Evolutionary conservation across 2,113 vertebrate genomes (phyloP).

Genomic region (Sula dactylatra): DNA sequence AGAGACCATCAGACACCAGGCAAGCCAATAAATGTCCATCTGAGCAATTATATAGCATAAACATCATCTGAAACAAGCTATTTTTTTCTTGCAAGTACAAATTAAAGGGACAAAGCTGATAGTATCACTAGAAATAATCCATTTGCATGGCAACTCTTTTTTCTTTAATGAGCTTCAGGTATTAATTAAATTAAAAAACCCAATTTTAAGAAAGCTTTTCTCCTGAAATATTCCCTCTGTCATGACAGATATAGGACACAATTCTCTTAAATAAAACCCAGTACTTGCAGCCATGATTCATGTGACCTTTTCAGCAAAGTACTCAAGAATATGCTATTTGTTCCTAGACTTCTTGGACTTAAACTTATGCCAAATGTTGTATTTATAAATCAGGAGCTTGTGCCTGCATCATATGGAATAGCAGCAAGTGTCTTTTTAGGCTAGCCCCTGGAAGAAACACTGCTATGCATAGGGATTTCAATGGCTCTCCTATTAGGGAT

Average conservation of each 20-base stretch:
- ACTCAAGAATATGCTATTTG: background rate
- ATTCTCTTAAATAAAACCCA: background rate
- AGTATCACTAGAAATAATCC: background rate
- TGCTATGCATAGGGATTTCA: background rate
- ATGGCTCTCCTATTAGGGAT: background rate
- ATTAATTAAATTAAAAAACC: background rate
- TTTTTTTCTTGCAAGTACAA: background rate
- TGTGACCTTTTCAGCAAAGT: background rate
- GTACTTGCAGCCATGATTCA: background rate
- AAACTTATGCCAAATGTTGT: background rate
- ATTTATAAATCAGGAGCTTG: background rate
- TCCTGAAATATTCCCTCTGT: background rate
- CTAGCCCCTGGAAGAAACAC: background rate
- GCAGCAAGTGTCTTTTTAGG: background rate
- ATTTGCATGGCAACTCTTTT: background rate
- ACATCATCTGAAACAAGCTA: background rate
- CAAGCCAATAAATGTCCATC: slow-evolving; percentile 8
- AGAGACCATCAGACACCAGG: slow-evolving; percentile 30
- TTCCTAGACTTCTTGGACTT: background rate
- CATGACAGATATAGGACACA: background rate
- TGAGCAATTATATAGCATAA: background rate
- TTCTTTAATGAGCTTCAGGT: background rate
- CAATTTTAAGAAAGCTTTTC: background rate
- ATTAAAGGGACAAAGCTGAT: background rate
- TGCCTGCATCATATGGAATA: background rate